Base-by-base conservation (phyloP, 1,140 invertebrate species). In the Drosophila mauritiana region DNA sequence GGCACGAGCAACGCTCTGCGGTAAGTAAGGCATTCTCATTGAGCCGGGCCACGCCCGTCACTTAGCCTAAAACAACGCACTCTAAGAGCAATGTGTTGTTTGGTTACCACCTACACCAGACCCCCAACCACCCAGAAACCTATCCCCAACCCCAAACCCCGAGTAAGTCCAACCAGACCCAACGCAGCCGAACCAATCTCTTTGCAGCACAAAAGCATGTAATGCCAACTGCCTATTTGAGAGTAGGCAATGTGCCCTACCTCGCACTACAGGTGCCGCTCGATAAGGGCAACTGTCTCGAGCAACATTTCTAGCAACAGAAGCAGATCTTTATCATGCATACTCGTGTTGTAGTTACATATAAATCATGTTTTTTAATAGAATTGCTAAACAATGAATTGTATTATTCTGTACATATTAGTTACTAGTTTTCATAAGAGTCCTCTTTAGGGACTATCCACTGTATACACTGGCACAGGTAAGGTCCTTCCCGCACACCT, bases 31-130 rank as follows among this genome's bases (percentile, higher is more conserved):
- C 73, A 65, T 69, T 78, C 62, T 53, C 61, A 84, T 84, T 76
- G 80, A 72, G 57, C 39, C 70, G 25, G 43, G 20, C 49, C 83
- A 88, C 82, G 83, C 82, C 82, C 79, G 61, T 72, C 74, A 86
- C 82, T 86, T 86, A 86, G 61, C 62, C 83, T 77, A 83, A 83
- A 88, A 88, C 83, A 88, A 83, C 84, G 78, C 67, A 78, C 75
- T 73, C 84, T 86, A 86, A 86, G 84, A 86, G 83, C 83, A 89
- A 86, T 88, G 80, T 79, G 79, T 80, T 88, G 83, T 88, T 88
- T 88, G 82, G 83, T 64, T 75, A 82, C 61, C 48, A 17, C 69
- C 64, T 39, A 59, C 64, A n/a, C 61, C 61, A 25, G 11, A 4
- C 39, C 61, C 31, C 53, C 15, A 13, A 6, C 1, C 40, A 42